Percentiles rank a stretch among this genome's conserved stretches.
Evolutionary conservation across 1,140 invertebrate species (phyloP).

Genomic region (Caenorhabditis latens): DNA sequence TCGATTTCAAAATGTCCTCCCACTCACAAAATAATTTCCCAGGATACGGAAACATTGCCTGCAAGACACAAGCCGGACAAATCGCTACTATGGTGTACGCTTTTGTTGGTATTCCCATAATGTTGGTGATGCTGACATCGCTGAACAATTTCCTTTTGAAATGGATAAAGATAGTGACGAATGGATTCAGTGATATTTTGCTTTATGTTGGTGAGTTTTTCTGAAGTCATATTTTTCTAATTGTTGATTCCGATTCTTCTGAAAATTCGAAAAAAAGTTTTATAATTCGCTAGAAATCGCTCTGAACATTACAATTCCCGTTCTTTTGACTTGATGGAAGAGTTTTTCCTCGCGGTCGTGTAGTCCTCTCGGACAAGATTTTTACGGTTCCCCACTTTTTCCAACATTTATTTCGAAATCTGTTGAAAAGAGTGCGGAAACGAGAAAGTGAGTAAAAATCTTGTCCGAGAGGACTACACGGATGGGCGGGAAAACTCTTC

Average conservation of each 20-base stretch:
- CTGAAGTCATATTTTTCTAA: background rate
- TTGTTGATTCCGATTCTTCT: too few relatives aligned
- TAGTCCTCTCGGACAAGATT: too few relatives aligned
- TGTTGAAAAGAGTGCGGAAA: too few relatives aligned
- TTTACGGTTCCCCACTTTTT: too few relatives aligned
- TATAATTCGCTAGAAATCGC: background rate
- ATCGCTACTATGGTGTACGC: slow-evolving; percentile 95
- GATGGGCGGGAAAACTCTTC: too few relatives aligned
- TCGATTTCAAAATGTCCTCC: too few relatives aligned
- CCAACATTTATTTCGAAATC: too few relatives aligned
- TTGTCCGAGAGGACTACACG: too few relatives aligned
- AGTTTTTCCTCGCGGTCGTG: too few relatives aligned
- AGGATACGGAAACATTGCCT: slow-evolving; percentile 96
- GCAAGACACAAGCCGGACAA: slow-evolving; percentile 91
- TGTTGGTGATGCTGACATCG: slow-evolving; percentile 92
- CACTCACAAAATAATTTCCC: slow-evolving; percentile 68
- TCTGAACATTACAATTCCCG: too few relatives aligned
- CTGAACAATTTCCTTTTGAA: slow-evolving; percentile 96
- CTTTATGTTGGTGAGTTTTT: slow-evolving; percentile 59
- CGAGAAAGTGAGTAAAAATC: too few relatives aligned
- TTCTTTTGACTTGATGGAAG: too few relatives aligned
- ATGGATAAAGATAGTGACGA: slow-evolving; percentile 83
- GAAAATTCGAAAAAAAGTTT: background rate
- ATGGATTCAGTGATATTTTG: slow-evolving; percentile 49
- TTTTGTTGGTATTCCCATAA: slow-evolving; percentile 92